Evolutionary conservation across 2,797 vertebrate genomes (phyloP).

Genomic region (Echiichthys vipera): DNA sequence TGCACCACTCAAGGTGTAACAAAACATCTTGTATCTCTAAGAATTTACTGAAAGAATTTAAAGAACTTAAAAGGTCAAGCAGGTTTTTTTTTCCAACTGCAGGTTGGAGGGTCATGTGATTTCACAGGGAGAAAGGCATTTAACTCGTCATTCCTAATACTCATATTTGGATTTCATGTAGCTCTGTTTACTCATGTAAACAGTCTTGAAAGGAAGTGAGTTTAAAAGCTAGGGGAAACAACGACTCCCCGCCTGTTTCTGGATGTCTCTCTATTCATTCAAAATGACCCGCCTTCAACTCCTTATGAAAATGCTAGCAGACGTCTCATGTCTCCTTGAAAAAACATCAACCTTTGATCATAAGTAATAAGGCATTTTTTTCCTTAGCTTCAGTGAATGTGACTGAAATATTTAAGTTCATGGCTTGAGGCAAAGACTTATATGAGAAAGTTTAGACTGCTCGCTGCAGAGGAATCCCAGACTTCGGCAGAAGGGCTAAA

Average conservation of each 20-base stretch:
- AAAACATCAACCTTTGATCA: slow-evolving; percentile 82
- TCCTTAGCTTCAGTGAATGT: slow-evolving; percentile 65
- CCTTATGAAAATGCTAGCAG: slow-evolving; percentile 71
- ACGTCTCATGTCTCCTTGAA: slow-evolving; percentile 67
- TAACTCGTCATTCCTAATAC: not conserved
- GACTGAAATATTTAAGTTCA: slow-evolving; percentile 77
- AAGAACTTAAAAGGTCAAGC: not conserved
- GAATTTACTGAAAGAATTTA: not conserved
- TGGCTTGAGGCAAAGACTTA: slow-evolving; percentile 73
- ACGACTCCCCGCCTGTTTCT: slow-evolving; percentile 41
- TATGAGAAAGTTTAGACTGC: slow-evolving; percentile 76
- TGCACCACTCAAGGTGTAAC: not conserved
- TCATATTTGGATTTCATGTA: slow-evolving; percentile 28
- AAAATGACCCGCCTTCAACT: slow-evolving; percentile 69
- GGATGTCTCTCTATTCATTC: slow-evolving; percentile 51
- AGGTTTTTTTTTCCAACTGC: not conserved
- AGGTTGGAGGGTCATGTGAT: not conserved
- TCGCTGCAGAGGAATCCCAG: slow-evolving; percentile 71
- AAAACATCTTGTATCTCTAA: not conserved
- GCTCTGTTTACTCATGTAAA: slow-evolving; percentile 39
- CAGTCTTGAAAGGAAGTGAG: slow-evolving; percentile 47
- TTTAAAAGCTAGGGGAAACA: slow-evolving; percentile 46
- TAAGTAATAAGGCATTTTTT: slow-evolving; percentile 71
- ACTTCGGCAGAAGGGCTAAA: slow-evolving; percentile 74
- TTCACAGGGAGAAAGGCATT: not conserved